Base-by-base conservation (phyloP, 2,888 invertebrate genomes). In the Trileptium ribeirensis region DNA sequence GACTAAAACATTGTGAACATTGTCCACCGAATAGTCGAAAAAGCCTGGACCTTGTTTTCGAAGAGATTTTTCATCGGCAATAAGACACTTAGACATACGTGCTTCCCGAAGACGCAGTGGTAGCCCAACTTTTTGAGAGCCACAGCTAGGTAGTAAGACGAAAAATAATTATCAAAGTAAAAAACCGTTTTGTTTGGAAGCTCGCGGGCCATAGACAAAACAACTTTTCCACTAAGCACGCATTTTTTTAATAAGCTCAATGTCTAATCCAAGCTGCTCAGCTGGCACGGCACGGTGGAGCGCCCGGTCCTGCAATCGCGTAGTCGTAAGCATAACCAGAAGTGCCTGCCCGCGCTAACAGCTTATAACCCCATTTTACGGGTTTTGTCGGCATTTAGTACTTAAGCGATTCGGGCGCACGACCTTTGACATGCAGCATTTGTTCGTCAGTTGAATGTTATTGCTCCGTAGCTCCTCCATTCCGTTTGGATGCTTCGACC, bases 241-340 rank as follows among this genome's bases (percentile, higher is more conserved):
- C 70, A 70, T n/a, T 36, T 70, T 70, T 8, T 29, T 8, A 70
- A 70, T 36, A n/a, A n/a, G n/a, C n/a, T n/a, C n/a, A n/a, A n/a
- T n/a, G n/a, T n/a, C n/a, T n/a, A n/a, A n/a, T n/a, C n/a, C n/a
- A n/a, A n/a, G n/a, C n/a, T n/a, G n/a, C n/a, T n/a, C n/a, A n/a
- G n/a, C n/a, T n/a, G n/a, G n/a, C n/a, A n/a, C n/a, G n/a, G n/a
- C n/a, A n/a, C n/a, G 64, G 64, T 64, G 19, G 64, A n/a, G 64
- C 19, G 19, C 36, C 70, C 29, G 70, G 33, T 3, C 70, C 70
- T 33, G 70, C 70, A n/a, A 15, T 8, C 8, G 36, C 3, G 8
- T 33, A 19, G 29, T 70, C 70, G 70, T 70, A 70, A 8, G 36
- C 70, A n/a, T 70, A 70, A n/a, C 70, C 70, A 36, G 70, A 70